phyloP scores from a whole-genome alignment of 1,140 invertebrate species.

The Lucilia cuprina region DNA sequence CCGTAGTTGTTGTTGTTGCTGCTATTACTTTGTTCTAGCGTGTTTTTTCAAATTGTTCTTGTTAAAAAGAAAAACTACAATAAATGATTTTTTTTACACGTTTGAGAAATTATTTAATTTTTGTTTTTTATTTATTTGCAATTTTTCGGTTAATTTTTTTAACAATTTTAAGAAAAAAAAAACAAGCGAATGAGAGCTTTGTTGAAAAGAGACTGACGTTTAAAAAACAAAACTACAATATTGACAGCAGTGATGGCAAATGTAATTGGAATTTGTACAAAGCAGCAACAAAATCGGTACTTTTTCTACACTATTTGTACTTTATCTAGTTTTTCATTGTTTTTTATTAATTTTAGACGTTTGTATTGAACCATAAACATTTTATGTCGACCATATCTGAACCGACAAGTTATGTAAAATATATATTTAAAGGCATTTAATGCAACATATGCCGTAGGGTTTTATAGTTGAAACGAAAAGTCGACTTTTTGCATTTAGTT shows the following conservation, averaged over 20 bases:
- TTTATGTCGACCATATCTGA: no score
- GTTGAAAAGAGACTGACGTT: slow-evolving; percentile 6
- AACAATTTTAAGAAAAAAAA: not conserved
- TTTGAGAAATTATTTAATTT: not conserved
- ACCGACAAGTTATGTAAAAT: no score
- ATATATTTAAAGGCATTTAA: no score
- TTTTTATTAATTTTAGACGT: no score
- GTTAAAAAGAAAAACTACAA: not conserved
- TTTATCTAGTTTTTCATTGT: no score
- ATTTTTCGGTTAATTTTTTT: not conserved
- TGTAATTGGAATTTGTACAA: not conserved
- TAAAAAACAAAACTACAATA: not conserved
- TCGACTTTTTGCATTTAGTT: no score
- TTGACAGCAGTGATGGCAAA: not conserved
- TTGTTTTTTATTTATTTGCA: not conserved
- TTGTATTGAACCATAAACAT: no score
- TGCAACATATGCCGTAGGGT: no score
- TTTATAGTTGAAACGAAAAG: no score
- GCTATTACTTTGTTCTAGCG: not conserved
- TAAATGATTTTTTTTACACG: not conserved
- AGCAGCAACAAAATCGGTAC: no score
- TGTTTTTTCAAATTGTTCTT: not conserved
- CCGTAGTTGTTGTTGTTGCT: not conserved
- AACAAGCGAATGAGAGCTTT: slow-evolving; percentile 17
- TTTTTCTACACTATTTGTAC: no score